phyloP scores from a whole-genome alignment of 1,140 invertebrate species.

The Pseudomyrmex flavicornis region DNA sequence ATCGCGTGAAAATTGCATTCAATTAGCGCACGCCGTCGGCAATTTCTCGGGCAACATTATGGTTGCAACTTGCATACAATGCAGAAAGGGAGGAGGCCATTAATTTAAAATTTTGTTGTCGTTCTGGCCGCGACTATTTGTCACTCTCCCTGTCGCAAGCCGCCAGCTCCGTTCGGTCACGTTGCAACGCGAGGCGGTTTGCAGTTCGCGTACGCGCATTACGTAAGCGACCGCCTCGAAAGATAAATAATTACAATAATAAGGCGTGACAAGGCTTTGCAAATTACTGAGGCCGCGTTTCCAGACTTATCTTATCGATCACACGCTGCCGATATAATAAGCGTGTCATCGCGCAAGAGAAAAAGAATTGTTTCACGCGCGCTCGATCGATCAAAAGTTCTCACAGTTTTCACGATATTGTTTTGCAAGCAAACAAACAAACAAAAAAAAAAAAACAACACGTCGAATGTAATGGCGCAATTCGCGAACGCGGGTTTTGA shows the following conservation, averaged over 20 bases:
- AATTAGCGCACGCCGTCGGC: slow-evolving; percentile 14
- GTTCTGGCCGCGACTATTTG: slow-evolving; percentile 42
- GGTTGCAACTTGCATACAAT: slow-evolving; percentile 16
- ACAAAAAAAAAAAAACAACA: background rate
- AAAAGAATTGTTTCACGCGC: too few relatives aligned
- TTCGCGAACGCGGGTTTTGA: background rate
- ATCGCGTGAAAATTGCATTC: slow-evolving; percentile 41
- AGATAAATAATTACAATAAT: slow-evolving; percentile 17
- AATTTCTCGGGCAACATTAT: background rate
- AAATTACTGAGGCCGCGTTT: slow-evolving; percentile 7
- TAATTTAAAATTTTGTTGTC: slow-evolving; percentile 56
- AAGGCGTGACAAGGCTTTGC: background rate
- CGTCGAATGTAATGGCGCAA: background rate
- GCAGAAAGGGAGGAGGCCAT: slow-evolving; percentile 18
- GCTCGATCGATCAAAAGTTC: background rate
- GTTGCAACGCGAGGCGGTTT: background rate
- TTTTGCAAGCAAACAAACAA: background rate
- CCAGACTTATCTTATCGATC: slow-evolving; percentile 15
- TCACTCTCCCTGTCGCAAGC: slow-evolving; percentile 20
- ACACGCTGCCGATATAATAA: background rate
- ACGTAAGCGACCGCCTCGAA: background rate
- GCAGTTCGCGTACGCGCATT: slow-evolving; percentile 12
- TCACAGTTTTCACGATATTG: background rate
- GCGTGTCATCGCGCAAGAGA: background rate
- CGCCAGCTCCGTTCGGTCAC: background rate